These are phyloP conservation scores for Amblyornis subalaris DNA, from an alignment of 2,113 vertebrate genomes.

Conservation along the genomic window DNA sequence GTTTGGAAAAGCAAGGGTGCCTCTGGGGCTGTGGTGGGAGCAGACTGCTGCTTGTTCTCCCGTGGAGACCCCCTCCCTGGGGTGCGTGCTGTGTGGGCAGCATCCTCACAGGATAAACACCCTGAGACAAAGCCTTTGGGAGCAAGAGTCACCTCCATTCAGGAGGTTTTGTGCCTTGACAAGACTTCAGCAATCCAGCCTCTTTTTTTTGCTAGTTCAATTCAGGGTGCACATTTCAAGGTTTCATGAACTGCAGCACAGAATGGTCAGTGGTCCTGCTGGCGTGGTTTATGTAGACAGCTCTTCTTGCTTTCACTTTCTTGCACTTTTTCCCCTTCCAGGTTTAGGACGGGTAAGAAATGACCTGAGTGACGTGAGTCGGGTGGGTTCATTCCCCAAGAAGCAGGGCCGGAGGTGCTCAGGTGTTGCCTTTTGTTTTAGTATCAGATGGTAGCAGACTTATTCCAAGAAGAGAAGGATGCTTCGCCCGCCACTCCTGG, in stretches of 20 bases:
- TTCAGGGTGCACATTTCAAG: neutral
- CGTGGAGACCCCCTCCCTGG: fast-evolving
- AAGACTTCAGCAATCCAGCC: neutral
- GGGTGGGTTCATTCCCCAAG: neutral
- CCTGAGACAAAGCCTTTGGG: neutral
- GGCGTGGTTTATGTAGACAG: fast-evolving
- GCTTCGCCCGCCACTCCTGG: neutral
- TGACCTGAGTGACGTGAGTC: fast-evolving
- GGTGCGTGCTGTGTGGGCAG: fast-evolving
- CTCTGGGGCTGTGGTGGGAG: fast-evolving
- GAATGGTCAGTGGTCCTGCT: neutral
- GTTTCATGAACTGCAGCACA: neutral
- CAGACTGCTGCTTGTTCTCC: neutral
- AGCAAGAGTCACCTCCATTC: neutral
- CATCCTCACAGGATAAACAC: neutral
- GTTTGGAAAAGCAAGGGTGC: neutral
- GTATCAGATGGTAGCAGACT: slow-evolving; percentile 87
- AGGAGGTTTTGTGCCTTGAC: neutral
- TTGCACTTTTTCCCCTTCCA: neutral
- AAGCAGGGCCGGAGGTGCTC: neutral
- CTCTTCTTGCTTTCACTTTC: neutral
- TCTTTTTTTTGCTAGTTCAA: neutral
- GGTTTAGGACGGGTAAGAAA: neutral
- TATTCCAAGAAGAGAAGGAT: slow-evolving; percentile 83
- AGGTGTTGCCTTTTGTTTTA: slow-evolving; percentile 24